Evolutionary conservation across 2,888 invertebrate species (phyloP), one percentile per base, ranked within the genome.

Genomic region (Lasioglossum malachurum): DNA sequence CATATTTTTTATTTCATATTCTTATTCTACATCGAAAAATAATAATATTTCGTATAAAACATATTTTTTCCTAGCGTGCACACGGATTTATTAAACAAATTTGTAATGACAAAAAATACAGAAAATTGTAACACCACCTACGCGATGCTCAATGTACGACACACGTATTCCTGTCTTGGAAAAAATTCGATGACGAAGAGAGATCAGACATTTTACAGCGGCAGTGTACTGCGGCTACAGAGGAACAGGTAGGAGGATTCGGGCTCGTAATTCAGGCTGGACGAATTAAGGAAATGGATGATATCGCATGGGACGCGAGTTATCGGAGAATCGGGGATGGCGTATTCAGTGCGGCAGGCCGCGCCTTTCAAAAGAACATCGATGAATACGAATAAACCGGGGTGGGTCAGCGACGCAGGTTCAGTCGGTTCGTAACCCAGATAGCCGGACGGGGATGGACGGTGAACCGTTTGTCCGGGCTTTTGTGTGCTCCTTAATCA

Each of bases 401-500:
- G 23, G 69, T 64, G 38, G 31, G 41, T 31, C 75, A 44, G 82
- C 73, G 77, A 80, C 87, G 80, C 73, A 82, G 85, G 75, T 82
- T 77, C 49, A 74, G 23, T 41, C 78, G 19, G 27, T 73, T 86
- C 72, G 69, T 23, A 71, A 71, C 71, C 71, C 14, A 71, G 71
- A 71, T 71, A 71, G 41, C 41, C 41, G 67, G 76, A 67, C 35
- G 69, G 74, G 74, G 46, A 80, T 74, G 85, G 82, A 83, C 75
- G 75, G 64, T 14, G 78, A 78, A 79, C 23, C 78, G 69, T 89
- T 83, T 77, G 60, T 75, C 23, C 77, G 74, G 44, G 64, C 82
- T 89, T 71, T 91, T 88, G 87, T 91, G 76, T 76, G 57, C 14
- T 74, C 69, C 91, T 88, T 91, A 91, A 91, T 90, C 91, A 89